These are phyloP conservation scores for Phanerotoma sp. DNA, from an alignment of 2,888 invertebrate species.

Conservation along the genomic window DNA sequence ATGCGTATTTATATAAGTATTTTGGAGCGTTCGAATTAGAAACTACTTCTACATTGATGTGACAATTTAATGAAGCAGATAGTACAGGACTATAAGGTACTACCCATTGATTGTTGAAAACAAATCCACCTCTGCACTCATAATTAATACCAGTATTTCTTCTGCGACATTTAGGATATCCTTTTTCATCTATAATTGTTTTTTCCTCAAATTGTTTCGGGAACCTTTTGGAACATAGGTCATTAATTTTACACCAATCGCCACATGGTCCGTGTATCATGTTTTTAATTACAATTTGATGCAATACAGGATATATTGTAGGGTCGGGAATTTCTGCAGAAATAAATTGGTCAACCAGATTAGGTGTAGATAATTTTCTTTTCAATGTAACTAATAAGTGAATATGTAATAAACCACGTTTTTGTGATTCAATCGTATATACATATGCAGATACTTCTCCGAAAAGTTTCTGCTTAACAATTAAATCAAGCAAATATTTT, in stretches of 20 bases:
- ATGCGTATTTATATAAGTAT: conserved; percentile 39
- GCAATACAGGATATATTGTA: conserved; percentile 27
- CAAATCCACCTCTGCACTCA: conserved; percentile 11
- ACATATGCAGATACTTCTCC: conserved; percentile 29
- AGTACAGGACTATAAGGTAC: conserved; percentile 8
- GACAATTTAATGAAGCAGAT: conserved; percentile 2
- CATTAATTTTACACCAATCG: conserved; percentile 27
- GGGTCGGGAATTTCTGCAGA: conserved; percentile 48
- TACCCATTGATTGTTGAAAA: background rate
- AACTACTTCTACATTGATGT: conserved; percentile 12
- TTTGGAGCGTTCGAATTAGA: conserved; percentile 32
- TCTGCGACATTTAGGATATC: conserved; percentile 36
- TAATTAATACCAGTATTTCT: conserved; percentile 30
- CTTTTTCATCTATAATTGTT: conserved; percentile 34
- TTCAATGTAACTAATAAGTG: conserved; percentile 32
- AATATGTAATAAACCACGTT: conserved; percentile 32
- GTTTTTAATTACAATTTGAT: conserved; percentile 16
- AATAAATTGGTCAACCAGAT: conserved; percentile 32
- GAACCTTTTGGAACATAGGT: conserved; percentile 39
- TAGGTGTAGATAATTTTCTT: conserved; percentile 31
- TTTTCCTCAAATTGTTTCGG: conserved; percentile 36
- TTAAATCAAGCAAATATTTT: conserved; percentile 19
- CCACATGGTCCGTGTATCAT: conserved; percentile 44
- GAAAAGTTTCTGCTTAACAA: conserved; percentile 26
- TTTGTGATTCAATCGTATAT: conserved; percentile 32